Evolutionary conservation across 2,797 vertebrate species (phyloP).

Genomic region (Furcifer pardalis): DNA sequence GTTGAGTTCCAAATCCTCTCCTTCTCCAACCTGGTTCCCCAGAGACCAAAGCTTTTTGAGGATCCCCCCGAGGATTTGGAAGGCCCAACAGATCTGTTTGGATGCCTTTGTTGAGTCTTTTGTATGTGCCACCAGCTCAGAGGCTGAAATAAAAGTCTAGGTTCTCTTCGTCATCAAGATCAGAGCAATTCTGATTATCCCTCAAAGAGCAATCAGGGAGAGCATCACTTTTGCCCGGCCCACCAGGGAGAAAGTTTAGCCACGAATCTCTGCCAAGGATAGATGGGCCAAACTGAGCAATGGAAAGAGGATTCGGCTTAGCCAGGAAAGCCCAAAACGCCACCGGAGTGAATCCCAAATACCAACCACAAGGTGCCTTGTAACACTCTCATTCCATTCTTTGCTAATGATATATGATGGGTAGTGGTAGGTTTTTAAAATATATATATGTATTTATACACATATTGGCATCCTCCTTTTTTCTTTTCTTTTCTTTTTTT

Average conservation of each 20-base stretch:
- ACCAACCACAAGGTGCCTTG: not conserved
- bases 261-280: slow-evolving; percentile 1
- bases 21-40: not conserved
- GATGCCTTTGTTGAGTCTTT: slow-evolving; percentile 34
- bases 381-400: no score
- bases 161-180: slow-evolving; percentile 27
- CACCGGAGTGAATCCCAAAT: no score
- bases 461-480: no score
- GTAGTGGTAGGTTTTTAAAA: no score
- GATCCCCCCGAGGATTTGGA: slow-evolving; percentile 41
- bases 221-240: not conserved
- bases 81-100: slow-evolving; percentile 42
- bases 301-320: slow-evolving; percentile 18
- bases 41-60: slow-evolving; percentile 61
- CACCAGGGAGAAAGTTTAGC: slow-evolving; percentile 17
- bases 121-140: not conserved
- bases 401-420: not conserved
- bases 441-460: no score
- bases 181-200: slow-evolving; percentile 2
- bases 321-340: slow-evolving; percentile 8
- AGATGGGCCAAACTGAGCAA: slow-evolving; percentile 24
- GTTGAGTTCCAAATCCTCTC: slow-evolving; percentile 5
- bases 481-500: no score
- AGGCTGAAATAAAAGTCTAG: slow-evolving; percentile 14
- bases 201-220: slow-evolving; percentile 25